Evolutionary conservation across 2,888 invertebrate species (phyloP), one percentile per base, ranked within the genome.

Genomic region (Troides aeacus): DNA sequence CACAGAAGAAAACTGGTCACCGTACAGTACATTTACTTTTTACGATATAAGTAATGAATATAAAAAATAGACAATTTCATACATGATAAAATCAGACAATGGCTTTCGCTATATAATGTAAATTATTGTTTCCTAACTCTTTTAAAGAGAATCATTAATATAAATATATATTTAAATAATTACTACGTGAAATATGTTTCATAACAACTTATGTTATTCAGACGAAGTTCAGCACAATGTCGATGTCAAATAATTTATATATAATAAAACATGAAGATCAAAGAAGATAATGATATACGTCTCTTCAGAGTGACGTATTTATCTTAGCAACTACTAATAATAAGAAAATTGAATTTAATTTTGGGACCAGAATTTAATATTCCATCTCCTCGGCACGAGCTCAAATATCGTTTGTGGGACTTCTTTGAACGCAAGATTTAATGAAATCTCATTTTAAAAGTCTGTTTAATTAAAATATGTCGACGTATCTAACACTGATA

Each of bases 281-380:
- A 67, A 64, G 64, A 42, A 60, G 53, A 70, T 63, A 60, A 70
- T 56, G 46, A 64, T 56, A 60, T 53, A 60, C 21, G 46, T 60
- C 61, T 57, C 10, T 18, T 21, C 53, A 42, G 23, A 65, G 46
- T 46, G 39, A 46, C 30, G 56, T 56, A 69, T 69, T 69, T 65
- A 69, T 69, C 21, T 62, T 56, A n/a, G 36, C 53, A 63, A 70
- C 64, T 70, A 70, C 59, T 70, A 70, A 70, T 62, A 63, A 70
- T 63, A 62, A 61, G 60, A 46, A 70, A 67, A 67, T 70, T 61
- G 18, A 60, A 66, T 67, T 70, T 67, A 36, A 64, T 61, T 67
- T 60, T 46, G 56, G 57, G 70, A 57, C 30, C 67, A 61, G 42
- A 61, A 56, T 70, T 70, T 70, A 70, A 66, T 67, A 70, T 70